phyloP scores from a whole-genome alignment of 2,888 invertebrate species.

The Oxytorus armatus region DNA sequence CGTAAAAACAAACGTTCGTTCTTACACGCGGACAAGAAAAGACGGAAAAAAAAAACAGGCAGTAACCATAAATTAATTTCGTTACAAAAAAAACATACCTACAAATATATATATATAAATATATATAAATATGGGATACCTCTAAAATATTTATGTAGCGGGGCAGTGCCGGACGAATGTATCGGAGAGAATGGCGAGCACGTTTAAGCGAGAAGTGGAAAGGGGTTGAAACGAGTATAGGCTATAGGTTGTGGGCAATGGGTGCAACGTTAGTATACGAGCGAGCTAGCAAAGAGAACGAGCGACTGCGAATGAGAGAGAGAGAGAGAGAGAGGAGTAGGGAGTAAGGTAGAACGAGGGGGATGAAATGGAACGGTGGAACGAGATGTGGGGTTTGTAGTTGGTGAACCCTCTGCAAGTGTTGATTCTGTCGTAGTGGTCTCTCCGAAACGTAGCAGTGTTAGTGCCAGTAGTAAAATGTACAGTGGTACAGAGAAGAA shows the following conservation, averaged over 20 bases:
- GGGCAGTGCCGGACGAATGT: slow-evolving; percentile 36
- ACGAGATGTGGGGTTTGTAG: slow-evolving; percentile 39
- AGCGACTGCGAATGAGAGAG: slow-evolving; percentile 14
- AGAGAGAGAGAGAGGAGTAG: slow-evolving; percentile 25
- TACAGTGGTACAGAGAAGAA: not conserved
- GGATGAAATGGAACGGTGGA: slow-evolving; percentile 66
- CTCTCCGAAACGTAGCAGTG: slow-evolving; percentile 41
- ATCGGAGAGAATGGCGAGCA: slow-evolving; percentile 50
- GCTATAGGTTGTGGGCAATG: slow-evolving; percentile 61
- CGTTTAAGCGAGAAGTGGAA: slow-evolving; percentile 42
- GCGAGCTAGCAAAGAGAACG: slow-evolving; percentile 1
- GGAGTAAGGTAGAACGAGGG: slow-evolving; percentile 61
- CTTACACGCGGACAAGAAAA: slow-evolving; percentile 3
- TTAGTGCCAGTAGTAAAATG: slow-evolving; percentile 25
- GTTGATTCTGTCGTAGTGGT: slow-evolving; percentile 35
- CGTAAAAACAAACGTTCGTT: slow-evolving; percentile 31
- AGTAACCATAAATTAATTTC: slow-evolving; percentile 4
- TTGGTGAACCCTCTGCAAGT: slow-evolving; percentile 47
- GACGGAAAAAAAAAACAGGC: slow-evolving; percentile 23
- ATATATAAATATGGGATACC: slow-evolving; percentile 16
- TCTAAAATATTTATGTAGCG: slow-evolving; percentile 36
- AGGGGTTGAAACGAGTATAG: slow-evolving; percentile 56
- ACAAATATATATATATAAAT: slow-evolving; percentile 10
- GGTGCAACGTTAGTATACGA: slow-evolving; percentile 33
- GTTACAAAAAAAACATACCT: not conserved